Evolutionary conservation across 1,140 invertebrate species (phyloP).

Genomic region (Scaptomyza graminum): DNA sequence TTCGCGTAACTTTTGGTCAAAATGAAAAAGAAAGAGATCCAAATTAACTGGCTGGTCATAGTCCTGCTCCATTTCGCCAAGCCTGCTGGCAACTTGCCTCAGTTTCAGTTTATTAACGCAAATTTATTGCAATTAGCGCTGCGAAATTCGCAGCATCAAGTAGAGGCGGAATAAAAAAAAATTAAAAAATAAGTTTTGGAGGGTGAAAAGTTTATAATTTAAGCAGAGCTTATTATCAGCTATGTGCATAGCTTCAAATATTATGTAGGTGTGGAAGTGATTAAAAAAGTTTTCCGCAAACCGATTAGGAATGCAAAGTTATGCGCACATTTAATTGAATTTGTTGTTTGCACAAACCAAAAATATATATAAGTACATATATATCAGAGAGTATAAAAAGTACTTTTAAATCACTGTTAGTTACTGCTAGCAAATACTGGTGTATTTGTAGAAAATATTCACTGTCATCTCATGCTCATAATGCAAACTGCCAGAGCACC

Average conservation of each 20-base stretch:
- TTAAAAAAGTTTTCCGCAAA: slow-evolving; percentile 67
- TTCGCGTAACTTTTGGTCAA: slow-evolving; percentile 23
- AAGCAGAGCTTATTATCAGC: slow-evolving; percentile 73
- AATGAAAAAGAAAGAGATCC: not conserved
- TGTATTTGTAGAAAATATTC: slow-evolving; percentile 2
- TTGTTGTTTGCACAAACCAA: slow-evolving; percentile 23
- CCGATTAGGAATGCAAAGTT: slow-evolving; percentile 75
- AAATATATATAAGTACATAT: not conserved
- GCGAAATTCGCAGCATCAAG: slow-evolving; percentile 41
- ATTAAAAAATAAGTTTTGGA: slow-evolving; percentile 35
- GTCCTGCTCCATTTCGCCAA: slow-evolving; percentile 36
- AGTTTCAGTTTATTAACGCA: slow-evolving; percentile 71
- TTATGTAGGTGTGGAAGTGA: slow-evolving; percentile 66
- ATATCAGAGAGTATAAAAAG: too few relatives aligned
- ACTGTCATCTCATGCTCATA: slow-evolving; percentile 12
- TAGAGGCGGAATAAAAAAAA: slow-evolving; percentile 16
- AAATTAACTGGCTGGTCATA: slow-evolving; percentile 1
- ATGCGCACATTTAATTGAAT: slow-evolving; percentile 65
- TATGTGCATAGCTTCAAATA: slow-evolving; percentile 32
- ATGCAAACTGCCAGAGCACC: slow-evolving; percentile 26
- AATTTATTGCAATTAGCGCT: slow-evolving; percentile 73
- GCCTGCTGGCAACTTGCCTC: slow-evolving; percentile 61
- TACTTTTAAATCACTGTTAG: not conserved
- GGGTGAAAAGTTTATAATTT: slow-evolving; percentile 75
- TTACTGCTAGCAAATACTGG: not conserved